Conservation (phyloP, 2,888 invertebrate species). For the Diplazon laetatorius region DNA sequence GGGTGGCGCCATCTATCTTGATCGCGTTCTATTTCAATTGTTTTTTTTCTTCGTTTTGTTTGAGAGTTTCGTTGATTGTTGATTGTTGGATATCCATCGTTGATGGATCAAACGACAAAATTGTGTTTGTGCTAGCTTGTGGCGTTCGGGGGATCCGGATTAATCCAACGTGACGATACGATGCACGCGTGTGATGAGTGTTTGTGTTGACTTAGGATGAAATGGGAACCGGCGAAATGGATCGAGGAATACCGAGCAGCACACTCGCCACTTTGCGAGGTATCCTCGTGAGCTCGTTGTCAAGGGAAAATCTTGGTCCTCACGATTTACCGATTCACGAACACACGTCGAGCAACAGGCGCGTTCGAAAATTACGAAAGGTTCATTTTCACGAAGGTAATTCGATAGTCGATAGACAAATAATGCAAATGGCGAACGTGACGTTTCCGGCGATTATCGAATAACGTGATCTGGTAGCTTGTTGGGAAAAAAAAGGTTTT, state of each 20-base stretch:
- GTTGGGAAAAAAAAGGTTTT: slow-evolving; percentile 30
- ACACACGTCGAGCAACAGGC: slow-evolving; percentile 67
- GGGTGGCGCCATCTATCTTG: slow-evolving; percentile 12
- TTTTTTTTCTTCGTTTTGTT: slow-evolving; percentile 7
- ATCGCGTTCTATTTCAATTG: too few species aligned
- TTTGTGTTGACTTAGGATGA: slow-evolving; percentile 42
- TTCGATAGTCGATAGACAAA: slow-evolving; percentile 62
- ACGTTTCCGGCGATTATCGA: background rate
- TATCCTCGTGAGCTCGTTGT: slow-evolving; percentile 84
- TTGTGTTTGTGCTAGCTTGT: too few species aligned
- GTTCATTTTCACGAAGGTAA: slow-evolving; percentile 79
- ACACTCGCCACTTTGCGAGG: slow-evolving; percentile 84
- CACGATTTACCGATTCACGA: slow-evolving; percentile 81
- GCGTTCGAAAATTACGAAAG: slow-evolving; percentile 73
- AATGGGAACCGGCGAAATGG: slow-evolving; percentile 74
- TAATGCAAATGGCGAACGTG: too few species aligned
- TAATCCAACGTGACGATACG: too few species aligned
- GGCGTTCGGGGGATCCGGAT: too few species aligned
- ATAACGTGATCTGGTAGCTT: slow-evolving; percentile 14
- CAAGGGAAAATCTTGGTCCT: slow-evolving; percentile 84
- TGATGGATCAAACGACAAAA: too few species aligned
- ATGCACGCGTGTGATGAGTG: background rate
- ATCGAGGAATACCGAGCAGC: slow-evolving; percentile 83
- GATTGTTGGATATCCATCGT: slow-evolving; percentile 31
- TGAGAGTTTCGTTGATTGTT: slow-evolving; percentile 20